A percentile compares a stretch with the other conserved stretches of the same genome.
Evolutionary conservation across 2,113 vertebrate species (phyloP).

Genomic region (Strix uralensis): DNA sequence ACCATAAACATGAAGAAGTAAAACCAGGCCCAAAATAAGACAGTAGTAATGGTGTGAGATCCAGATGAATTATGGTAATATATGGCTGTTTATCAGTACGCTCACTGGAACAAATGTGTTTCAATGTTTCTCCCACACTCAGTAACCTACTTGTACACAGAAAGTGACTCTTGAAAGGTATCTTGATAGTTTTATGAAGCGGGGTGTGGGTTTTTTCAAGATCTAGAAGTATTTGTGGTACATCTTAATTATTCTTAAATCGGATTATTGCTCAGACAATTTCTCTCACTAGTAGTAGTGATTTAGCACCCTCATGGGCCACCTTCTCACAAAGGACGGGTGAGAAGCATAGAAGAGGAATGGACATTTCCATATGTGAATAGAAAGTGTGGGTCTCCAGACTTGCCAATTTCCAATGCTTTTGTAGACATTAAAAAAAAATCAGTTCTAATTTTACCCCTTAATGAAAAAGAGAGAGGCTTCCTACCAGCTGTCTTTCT

Average conservation of each 20-base stretch:
- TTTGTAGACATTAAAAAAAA: background rate
- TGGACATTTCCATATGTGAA: background rate
- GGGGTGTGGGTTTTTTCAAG: accelerated
- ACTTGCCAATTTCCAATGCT: background rate
- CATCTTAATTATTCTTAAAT: background rate
- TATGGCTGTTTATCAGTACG: background rate
- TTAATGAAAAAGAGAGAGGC: background rate
- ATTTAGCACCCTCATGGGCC: background rate
- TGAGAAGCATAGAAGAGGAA: background rate
- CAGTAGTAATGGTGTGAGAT: background rate
- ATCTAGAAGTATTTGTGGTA: background rate
- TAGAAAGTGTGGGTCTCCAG: background rate
- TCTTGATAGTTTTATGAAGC: background rate
- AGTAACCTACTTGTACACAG: background rate
- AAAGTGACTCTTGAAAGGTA: background rate
- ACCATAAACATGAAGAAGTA: background rate
- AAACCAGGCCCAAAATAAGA: background rate
- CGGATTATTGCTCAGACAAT: background rate
- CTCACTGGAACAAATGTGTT: background rate
- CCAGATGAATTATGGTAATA: background rate
- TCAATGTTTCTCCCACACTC: background rate
- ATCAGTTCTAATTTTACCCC: background rate
- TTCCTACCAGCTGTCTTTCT: background rate
- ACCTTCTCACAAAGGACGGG: background rate
- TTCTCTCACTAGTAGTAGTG: background rate